A percentile compares a stretch with the other conserved stretches of the same genome.
phyloP scores from a whole-genome alignment of 2,113 vertebrate species.

The Theristicus caerulescens region DNA sequence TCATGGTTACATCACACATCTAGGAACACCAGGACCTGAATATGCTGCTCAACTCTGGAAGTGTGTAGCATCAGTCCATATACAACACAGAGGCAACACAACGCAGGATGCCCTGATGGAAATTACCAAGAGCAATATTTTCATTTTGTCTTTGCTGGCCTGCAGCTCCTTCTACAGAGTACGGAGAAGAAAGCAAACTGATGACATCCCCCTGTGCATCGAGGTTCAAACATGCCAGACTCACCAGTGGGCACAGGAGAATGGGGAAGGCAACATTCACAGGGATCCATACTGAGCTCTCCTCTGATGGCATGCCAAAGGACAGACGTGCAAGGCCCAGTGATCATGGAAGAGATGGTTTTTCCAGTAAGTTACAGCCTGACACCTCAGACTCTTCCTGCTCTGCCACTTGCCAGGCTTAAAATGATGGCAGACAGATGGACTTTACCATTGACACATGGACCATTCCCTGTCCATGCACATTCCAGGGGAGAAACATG shows the following conservation, averaged over 20 bases:
- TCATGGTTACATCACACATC: background rate
- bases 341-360: background rate
- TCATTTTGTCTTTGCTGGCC: background rate
- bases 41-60: background rate
- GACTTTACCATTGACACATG: background rate
- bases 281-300: background rate
- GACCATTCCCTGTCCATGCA: background rate
- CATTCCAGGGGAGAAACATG: background rate
- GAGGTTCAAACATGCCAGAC: background rate
- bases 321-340: background rate
- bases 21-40: background rate
- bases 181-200: background rate
- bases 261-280: background rate
- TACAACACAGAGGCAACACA: background rate
- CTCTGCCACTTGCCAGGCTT: background rate
- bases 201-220: background rate
- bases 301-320: background rate
- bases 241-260: background rate
- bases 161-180: background rate
- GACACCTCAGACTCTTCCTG: background rate
- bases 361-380: background rate
- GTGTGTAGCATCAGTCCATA: background rate
- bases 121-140: background rate
- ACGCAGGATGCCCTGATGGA: background rate
- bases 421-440: background rate